These are phyloP conservation scores for Parasteatoda tepidariorum DNA, from an alignment of 1,140 invertebrate species.

Conservation along the genomic window DNA sequence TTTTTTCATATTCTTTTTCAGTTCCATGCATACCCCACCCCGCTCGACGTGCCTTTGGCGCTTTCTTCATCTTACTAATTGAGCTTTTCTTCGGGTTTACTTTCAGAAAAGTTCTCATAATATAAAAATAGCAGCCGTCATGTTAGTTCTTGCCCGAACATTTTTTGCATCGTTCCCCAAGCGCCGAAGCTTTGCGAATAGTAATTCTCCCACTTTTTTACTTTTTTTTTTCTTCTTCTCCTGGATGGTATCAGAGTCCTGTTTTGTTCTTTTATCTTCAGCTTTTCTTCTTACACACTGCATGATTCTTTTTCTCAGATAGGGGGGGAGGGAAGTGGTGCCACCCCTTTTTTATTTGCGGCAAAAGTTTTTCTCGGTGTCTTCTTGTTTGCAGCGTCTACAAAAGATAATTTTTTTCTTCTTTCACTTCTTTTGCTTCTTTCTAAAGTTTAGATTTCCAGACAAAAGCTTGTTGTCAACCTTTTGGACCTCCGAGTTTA, in stretches of 20 bases:
- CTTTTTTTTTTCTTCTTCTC: neutral
- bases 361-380: slow-evolving; percentile 12
- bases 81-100: slow-evolving; percentile 19
- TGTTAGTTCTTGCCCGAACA: neutral
- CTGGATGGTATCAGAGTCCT: neutral
- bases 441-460: slow-evolving; percentile 1
- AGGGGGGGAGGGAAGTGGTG: neutral
- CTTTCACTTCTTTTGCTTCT: slow-evolving; percentile 5
- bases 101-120: slow-evolving; percentile 15
- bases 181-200: slow-evolving; percentile 1
- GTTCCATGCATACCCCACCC: too few species aligned
- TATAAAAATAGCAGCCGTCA: slow-evolving; percentile 34
- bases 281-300: slow-evolving; percentile 2
- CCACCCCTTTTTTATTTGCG: slow-evolving; percentile 15
- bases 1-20: too few species aligned
- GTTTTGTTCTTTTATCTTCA: slow-evolving; percentile 41
- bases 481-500: neutral
- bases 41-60: neutral
- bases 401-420: slow-evolving; percentile 45
- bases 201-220: slow-evolving; percentile 3
- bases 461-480: slow-evolving; percentile 1
- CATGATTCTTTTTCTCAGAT: slow-evolving; percentile 10
- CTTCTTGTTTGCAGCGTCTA: slow-evolving; percentile 17
- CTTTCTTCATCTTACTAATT: slow-evolving; percentile 19
- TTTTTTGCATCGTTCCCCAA: neutral